Base-by-base conservation (phyloP, 2,888 invertebrate genomes). In the Andrena chrysosceles region DNA sequence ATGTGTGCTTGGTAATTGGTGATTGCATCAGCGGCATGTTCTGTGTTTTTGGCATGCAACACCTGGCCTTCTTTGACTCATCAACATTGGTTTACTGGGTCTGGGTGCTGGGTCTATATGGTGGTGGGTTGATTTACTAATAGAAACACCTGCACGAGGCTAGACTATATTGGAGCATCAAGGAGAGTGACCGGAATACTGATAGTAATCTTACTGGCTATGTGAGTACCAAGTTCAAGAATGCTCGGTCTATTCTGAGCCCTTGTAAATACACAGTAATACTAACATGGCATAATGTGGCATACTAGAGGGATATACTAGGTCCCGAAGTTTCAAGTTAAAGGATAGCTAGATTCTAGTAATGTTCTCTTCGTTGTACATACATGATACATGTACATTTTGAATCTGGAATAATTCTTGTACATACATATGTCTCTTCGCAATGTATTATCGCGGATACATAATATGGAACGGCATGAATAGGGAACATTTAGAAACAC, bases 121-220 rank as follows among this genome's bases (percentile, higher is more conserved):
- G 91, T 91, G 92, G 89, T 91, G 93, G 93, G 93, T 94, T 92
- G 92, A 88, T 92, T 92, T 91, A 93, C 93, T 92, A 93, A 93
- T 95, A 95, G 95, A 95, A 95, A 95, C 95, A 95, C 94, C 95
- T 95, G 94, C 95, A 95, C 95, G 95, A 95, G 92, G 95, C 95
- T 92, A 95, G 95, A 94, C 94, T 95, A 87, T 95, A 94, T 94
- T 95, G 95, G 95, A 95, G 94, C 92, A 88, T 92, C 87, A 93
- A 93, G 93, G 93, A 93, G 90, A 91, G 89, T 90, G 91, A 92
- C 90, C 92, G 91, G 91, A 92, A 89, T 91, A 90, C 84, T 90
- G 93, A 93, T 88, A 92, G 89, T 93, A 91, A 90, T 91, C 89
- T 91, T 87, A 83, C 89, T 86, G 91, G 90, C 84, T 91, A 91